Conservation (phyloP, 1,140 invertebrate species). For the Nixonia krombeini region DNA sequence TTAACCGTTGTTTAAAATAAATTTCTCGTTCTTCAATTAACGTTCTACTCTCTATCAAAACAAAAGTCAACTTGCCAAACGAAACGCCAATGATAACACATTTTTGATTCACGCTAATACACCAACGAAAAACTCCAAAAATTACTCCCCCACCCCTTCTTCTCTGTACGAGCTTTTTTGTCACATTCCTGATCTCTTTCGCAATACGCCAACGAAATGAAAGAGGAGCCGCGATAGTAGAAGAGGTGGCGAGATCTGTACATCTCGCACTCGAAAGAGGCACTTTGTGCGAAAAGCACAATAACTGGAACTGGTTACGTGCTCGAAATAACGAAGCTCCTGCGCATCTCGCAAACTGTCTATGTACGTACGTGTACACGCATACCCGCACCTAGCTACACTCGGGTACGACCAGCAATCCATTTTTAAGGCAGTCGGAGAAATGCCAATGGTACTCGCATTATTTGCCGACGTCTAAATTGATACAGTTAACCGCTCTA, state of each 20-base stretch:
- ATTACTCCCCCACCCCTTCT: too few relatives aligned
- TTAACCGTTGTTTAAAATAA: too few relatives aligned
- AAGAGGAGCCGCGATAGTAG: slow-evolving; percentile 41
- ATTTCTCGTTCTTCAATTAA: too few relatives aligned
- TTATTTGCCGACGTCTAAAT: slow-evolving; percentile 17
- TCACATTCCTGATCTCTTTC: slow-evolving; percentile 58
- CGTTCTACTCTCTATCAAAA: too few relatives aligned
- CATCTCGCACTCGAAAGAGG: slow-evolving; percentile 63
- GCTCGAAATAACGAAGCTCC: slow-evolving; percentile 63
- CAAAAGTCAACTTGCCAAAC: too few relatives aligned
- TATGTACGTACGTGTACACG: slow-evolving; percentile 17
- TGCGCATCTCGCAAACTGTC: slow-evolving; percentile 26
- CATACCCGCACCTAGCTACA: slow-evolving; percentile 26
- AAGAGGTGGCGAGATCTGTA: slow-evolving; percentile 53
- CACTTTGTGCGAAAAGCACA: slow-evolving; percentile 67
- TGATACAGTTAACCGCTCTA: too few relatives aligned
- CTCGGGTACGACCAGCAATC: slow-evolving; percentile 1
- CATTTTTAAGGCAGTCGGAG: slow-evolving; percentile 32
- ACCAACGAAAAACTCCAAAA: too few relatives aligned
- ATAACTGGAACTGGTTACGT: slow-evolving; percentile 69
- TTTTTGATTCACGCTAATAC: too few relatives aligned
- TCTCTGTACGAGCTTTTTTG: too few relatives aligned
- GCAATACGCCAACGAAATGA: slow-evolving; percentile 57
- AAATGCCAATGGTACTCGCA: slow-evolving; percentile 27
- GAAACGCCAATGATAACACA: too few relatives aligned